These are phyloP conservation scores for Helicolenus hilgendorfi DNA, from an alignment of 2,797 vertebrate genomes.

Conservation along the genomic window DNA sequence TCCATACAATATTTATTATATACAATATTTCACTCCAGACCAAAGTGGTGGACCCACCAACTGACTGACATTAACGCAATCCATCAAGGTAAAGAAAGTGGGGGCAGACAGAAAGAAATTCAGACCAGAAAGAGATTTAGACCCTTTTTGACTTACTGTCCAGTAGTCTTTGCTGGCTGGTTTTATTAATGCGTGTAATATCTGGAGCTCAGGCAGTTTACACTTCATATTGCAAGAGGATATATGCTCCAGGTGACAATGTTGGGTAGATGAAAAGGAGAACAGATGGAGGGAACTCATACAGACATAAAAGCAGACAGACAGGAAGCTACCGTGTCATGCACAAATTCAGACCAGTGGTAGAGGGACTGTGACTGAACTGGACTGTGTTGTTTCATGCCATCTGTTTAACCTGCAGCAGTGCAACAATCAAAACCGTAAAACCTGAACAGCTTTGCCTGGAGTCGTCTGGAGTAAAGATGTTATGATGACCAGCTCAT, in stretches of 20 bases:
- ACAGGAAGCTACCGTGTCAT: neutral
- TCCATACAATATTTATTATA: neutral
- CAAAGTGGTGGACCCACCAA: neutral
- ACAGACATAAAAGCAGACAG: neutral
- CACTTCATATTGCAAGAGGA: neutral
- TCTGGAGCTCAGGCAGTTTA: constrained; percentile 18
- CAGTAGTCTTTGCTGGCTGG: neutral
- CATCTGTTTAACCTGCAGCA: neutral
- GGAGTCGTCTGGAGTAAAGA: neutral
- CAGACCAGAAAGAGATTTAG: neutral
- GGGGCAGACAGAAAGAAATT: neutral
- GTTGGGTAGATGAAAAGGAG: neutral
- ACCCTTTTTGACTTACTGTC: constrained; percentile 18
- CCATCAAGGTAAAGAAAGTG: neutral
- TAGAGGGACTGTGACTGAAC: neutral
- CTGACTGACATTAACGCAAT: neutral
- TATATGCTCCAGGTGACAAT: neutral
- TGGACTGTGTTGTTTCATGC: neutral
- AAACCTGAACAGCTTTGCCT: neutral
- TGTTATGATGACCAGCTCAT: neutral
- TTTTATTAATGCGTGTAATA: constrained; percentile 5
- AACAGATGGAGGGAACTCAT: neutral
- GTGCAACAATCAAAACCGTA: neutral
- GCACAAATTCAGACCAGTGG: neutral
- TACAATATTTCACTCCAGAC: neutral